Conservation (phyloP, 2,797 vertebrate genomes). For the Brachyalestes nurse region DNA sequence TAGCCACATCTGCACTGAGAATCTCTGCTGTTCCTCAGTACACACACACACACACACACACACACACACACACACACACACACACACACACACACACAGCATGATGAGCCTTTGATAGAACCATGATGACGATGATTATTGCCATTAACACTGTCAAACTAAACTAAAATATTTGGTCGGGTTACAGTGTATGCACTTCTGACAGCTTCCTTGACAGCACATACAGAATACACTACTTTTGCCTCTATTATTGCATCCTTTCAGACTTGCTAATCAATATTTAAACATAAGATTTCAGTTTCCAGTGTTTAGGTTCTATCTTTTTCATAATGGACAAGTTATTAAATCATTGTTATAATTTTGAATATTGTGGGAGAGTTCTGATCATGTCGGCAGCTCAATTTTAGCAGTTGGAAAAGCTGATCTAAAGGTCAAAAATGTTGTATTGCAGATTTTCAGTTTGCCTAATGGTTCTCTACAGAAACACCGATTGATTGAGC, state of each 20-base stretch:
- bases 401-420: neutral
- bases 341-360: neutral
- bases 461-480: neutral
- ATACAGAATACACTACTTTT: neutral
- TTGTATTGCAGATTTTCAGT: neutral
- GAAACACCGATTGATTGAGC: neutral
- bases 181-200: slow-evolving; percentile 9
- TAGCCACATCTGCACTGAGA: slow-evolving; percentile 25
- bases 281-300: neutral
- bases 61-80: too few species aligned
- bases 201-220: neutral
- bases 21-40: slow-evolving; percentile 32
- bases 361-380: neutral
- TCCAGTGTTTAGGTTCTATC: neutral
- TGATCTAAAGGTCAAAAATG: neutral
- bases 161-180: slow-evolving; percentile 21
- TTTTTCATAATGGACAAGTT: neutral
- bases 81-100: slow-evolving; percentile 30
- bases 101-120: slow-evolving; percentile 50
- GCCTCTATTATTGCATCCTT: too few species aligned
- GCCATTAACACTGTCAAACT: slow-evolving; percentile 33
- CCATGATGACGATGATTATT: slow-evolving; percentile 38
- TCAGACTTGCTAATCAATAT: neutral
- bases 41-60: too few species aligned
- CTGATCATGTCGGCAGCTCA: neutral